phyloP scores from a whole-genome alignment of 2,113 vertebrate genomes.

The Cyanocitta stelleri region DNA sequence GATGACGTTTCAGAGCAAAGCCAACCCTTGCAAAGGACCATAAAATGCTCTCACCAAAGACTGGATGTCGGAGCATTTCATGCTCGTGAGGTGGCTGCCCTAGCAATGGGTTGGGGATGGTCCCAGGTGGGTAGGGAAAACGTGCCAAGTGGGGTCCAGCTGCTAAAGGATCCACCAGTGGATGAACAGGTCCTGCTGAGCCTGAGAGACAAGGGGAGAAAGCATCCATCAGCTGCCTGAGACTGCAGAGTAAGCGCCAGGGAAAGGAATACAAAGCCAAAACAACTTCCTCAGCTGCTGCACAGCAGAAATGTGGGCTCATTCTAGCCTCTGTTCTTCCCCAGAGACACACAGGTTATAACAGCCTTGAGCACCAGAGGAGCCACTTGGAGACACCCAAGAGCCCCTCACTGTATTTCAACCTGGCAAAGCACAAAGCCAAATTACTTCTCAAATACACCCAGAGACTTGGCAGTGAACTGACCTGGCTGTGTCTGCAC shows the following conservation, averaged over 20 bases:
- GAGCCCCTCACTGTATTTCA: background rate
- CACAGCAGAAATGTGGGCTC: background rate
- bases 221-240: background rate
- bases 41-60: slow-evolving; percentile 82
- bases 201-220: slow-evolving; percentile 65
- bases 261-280: background rate
- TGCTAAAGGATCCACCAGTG: slow-evolving; percentile 85
- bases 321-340: background rate
- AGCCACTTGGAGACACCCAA: background rate
- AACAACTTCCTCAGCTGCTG: background rate
- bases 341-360: fast-evolving
- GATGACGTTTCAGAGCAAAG: background rate
- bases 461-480: background rate
- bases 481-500: background rate
- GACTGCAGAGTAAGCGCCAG: background rate
- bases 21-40: background rate
- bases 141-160: slow-evolving; percentile 92
- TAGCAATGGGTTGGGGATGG: slow-evolving; percentile 92
- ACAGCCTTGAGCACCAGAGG: background rate
- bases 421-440: background rate
- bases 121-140: slow-evolving; percentile 93
- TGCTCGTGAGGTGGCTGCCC: slow-evolving; percentile 94
- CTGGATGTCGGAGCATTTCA: slow-evolving; percentile 96
- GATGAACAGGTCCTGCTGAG: slow-evolving; percentile 88
- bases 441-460: background rate